Evolutionary conservation across 2,888 invertebrate species (phyloP).

Genomic region (Dastarcus helophoroides): DNA sequence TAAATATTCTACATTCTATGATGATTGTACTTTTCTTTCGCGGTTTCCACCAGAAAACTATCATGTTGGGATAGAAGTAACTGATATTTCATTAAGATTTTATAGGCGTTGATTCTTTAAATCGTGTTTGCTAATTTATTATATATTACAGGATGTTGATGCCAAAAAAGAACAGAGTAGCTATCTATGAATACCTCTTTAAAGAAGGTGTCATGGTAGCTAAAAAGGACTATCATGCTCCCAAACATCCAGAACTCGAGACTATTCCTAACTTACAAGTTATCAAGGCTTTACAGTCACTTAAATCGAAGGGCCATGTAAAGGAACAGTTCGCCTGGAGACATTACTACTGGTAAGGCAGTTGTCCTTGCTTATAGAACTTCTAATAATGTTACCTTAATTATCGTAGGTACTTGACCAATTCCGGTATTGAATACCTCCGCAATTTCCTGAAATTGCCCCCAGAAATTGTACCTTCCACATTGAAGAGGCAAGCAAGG

Average conservation of each 20-base stretch:
- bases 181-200: conserved; percentile 96
- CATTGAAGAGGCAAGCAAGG: conserved; percentile 82
- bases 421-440: conserved; percentile 95
- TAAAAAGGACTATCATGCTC: conserved; percentile 94
- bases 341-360: conserved; percentile 87
- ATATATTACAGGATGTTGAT: conserved; percentile 87
- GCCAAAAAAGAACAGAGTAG: conserved; percentile 94
- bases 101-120: too few relatives aligned
- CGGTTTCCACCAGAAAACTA: too few relatives aligned
- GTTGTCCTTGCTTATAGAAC: neutral
- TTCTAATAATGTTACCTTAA: neutral
- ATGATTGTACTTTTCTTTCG: too few relatives aligned
- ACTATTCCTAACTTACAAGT: conserved; percentile 95
- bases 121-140: too few relatives aligned
- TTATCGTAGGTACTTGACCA: conserved; percentile 70
- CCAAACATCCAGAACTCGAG: conserved; percentile 95
- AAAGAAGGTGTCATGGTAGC: conserved; percentile 99
- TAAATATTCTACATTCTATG: too few relatives aligned
- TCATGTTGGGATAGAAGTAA: too few relatives aligned
- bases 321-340: conserved; percentile 99
- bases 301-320: conserved; percentile 95
- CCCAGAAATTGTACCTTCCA: conserved; percentile 96
- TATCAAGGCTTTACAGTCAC: conserved; percentile 93
- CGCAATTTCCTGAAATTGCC: conserved; percentile 93
- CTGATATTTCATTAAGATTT: too few relatives aligned